Evolutionary conservation across 1,140 invertebrate species (phyloP), one percentile per base, ranked within the genome.

Genomic region (Trypoxylus dichotomus): DNA sequence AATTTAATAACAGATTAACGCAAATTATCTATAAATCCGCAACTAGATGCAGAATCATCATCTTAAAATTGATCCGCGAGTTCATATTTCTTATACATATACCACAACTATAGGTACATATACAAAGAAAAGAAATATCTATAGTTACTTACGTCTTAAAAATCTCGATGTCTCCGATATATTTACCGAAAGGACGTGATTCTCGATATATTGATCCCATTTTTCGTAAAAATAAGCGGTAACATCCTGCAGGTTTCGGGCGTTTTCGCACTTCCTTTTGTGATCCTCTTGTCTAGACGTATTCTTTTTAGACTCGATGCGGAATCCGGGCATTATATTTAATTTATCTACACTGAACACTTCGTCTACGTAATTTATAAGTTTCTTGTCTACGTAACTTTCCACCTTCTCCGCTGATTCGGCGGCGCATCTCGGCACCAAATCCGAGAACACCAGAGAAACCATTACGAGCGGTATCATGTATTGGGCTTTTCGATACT

Each of bases 151-250:
- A 88, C 90, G 89, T 87, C 88, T 83, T 73, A 91, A 87, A 15
- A 91, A 86, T 76, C 89, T 86, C 2, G 90, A 90, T 37, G 90
- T 89, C 80, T 91, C 87, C 6, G 88, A 88, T 42, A 90, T 76
- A 80, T 89, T 90, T 5, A 90, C 88, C 5, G 87, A 87, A 6
- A 90, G 32, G 19, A 89, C 86, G 80, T 90, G 89, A 27, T 84
- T 89, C 54, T 88, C 83, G 0, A 88, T 81, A 79, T 82, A 86
- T 60, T 82, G 76, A 29, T 83, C 79, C 32, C 83, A 76, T 76
- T 81, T 83, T 10, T 80, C 80, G 29, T 82, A 72, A 24, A 85
- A 79, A 76, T 85, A 86, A 73, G 83, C 82, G 42, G 84, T 79
- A 7, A 86, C 63, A n/a, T 54, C 77, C 15, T 19, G 47, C 11